phyloP scores from a whole-genome alignment of 2,888 invertebrate species.

The Notodonta dromedarius region DNA sequence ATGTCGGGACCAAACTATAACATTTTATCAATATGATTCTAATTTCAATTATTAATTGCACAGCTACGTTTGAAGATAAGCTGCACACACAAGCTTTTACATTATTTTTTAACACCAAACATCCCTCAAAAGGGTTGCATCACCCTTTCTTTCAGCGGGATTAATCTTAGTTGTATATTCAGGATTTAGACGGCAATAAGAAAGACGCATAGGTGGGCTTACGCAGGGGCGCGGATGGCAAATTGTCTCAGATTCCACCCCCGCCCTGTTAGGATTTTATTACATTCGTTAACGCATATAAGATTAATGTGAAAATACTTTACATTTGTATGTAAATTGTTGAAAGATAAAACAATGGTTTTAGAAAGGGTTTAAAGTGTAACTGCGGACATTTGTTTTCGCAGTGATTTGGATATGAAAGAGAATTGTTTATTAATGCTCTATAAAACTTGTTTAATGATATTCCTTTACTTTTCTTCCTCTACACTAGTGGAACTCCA shows the following conservation, averaged over 20 bases:
- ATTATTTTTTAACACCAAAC: constrained; percentile 35
- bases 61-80: constrained; percentile 3
- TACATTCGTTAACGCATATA: constrained; percentile 81
- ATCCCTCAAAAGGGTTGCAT: constrained; percentile 63
- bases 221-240: constrained; percentile 72
- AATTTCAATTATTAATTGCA: background rate
- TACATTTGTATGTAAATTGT: constrained; percentile 71
- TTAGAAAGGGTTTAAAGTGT: constrained; percentile 19
- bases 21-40: background rate
- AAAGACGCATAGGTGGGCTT: constrained; percentile 83
- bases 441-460: too few relatives aligned
- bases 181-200: constrained; percentile 83
- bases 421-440: background rate
- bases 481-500: background rate
- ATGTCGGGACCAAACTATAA: too few relatives aligned
- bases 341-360: constrained; percentile 38
- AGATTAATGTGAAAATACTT: constrained; percentile 76
- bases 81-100: constrained; percentile 14
- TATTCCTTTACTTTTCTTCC: background rate
- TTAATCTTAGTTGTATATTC: constrained; percentile 84
- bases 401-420: constrained; percentile 5
- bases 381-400: constrained; percentile 15
- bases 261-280: constrained; percentile 72
- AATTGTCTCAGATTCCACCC: constrained; percentile 81
- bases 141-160: constrained; percentile 81